phyloP scores from a whole-genome alignment of 1,140 invertebrate species.

The Bacillus rossius region DNA sequence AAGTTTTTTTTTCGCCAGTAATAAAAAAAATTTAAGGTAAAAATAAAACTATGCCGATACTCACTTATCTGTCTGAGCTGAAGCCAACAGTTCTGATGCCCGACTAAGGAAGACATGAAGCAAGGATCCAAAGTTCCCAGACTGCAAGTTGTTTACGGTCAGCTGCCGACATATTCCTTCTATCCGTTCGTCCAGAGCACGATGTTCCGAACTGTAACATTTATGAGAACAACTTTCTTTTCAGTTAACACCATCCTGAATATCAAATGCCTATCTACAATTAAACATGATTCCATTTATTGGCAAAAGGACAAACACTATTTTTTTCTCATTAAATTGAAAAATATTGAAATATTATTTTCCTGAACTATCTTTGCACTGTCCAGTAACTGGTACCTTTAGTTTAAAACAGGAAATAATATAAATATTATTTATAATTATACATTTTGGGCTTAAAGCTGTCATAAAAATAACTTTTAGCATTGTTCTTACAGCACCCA shows the following conservation, averaged over 20 bases:
- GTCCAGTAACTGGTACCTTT: neutral
- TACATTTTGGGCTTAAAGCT: too few relatives aligned
- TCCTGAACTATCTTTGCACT: neutral
- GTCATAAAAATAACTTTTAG: too few relatives aligned
- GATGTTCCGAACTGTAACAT: conserved; percentile 63
- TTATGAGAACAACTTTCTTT: too few relatives aligned
- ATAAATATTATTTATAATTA: too few relatives aligned
- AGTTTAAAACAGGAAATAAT: conserved; percentile 1
- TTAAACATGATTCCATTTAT: too few relatives aligned
- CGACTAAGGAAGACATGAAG: conserved; percentile 77
- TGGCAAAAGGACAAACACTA: too few relatives aligned
- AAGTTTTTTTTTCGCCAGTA: too few relatives aligned
- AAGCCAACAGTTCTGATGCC: conserved; percentile 70
- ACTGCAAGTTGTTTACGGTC: conserved; percentile 70
- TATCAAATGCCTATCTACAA: too few relatives aligned
- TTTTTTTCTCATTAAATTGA: neutral
- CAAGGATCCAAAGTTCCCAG: conserved; percentile 82
- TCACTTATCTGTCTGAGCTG: conserved; percentile 83
- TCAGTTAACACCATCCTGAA: too few relatives aligned
- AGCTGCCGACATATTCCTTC: conserved; percentile 67
- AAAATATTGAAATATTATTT: neutral
- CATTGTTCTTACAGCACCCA: too few relatives aligned
- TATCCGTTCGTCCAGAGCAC: conserved; percentile 72
- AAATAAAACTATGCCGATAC: too few relatives aligned
- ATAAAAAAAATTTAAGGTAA: too few relatives aligned